Evolutionary conservation across 2,888 invertebrate genomes (phyloP).

Genomic region (Dynastes maya): DNA sequence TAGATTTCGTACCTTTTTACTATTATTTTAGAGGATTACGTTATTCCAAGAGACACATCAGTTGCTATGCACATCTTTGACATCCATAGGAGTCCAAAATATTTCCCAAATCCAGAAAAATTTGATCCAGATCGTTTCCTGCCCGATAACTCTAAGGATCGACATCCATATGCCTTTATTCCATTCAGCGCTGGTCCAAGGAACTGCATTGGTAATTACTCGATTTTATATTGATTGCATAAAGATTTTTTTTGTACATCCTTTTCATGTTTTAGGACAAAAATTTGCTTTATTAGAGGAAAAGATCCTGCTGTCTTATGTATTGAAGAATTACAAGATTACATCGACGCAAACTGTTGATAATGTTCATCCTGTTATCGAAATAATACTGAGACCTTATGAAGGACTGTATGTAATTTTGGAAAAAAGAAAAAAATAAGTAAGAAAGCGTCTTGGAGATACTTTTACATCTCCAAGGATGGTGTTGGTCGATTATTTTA

Average conservation of each 20-base stretch:
- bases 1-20: not conserved
- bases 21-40: conserved; percentile 46
- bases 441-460: too few species aligned
- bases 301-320: conserved; percentile 37
- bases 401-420: conserved; percentile 29
- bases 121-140: conserved; percentile 83
- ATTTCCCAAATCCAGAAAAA: conserved; percentile 76
- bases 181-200: conserved; percentile 84
- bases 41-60: conserved; percentile 57
- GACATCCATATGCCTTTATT: conserved; percentile 82
- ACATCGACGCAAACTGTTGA: conserved; percentile 34
- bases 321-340: conserved; percentile 38
- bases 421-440: conserved; percentile 25
- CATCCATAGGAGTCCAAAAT: conserved; percentile 77
- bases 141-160: conserved; percentile 78
- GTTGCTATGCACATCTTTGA: conserved; percentile 59
- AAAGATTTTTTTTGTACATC: too few species aligned
- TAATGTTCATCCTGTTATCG: conserved; percentile 28
- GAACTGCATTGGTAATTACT: conserved; percentile 74
- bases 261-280: conserved; percentile 22
- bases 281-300: conserved; percentile 42
- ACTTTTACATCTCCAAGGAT: too few species aligned
- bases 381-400: conserved; percentile 38
- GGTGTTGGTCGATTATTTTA: too few species aligned
- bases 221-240: not conserved